phyloP scores from a whole-genome alignment of 1,140 invertebrate genomes.

The Bilobella aurantiaca region DNA sequence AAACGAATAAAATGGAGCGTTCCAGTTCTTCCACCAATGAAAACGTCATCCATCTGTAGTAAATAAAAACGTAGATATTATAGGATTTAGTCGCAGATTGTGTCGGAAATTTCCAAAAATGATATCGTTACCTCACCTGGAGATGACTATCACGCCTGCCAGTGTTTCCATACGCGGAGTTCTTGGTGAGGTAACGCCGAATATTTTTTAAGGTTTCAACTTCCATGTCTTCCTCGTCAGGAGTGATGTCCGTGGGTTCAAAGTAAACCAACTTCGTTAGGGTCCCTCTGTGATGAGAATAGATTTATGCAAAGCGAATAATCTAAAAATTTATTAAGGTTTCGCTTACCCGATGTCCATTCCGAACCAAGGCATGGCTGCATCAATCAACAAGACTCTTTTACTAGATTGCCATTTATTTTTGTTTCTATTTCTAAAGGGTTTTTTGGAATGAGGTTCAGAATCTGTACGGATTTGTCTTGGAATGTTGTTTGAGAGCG shows the following conservation, averaged over 20 bases:
- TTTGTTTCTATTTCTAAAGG: no score
- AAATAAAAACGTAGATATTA: no score
- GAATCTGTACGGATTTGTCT: no score
- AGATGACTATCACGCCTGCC: conserved; percentile 84
- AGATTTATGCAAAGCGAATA: no score
- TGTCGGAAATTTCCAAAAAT: no score
- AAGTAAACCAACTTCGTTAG: conserved; percentile 97
- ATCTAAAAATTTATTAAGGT: no score
- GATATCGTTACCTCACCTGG: conserved; percentile 65
- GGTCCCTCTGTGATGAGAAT: conserved; percentile 58
- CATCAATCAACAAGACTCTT: no score
- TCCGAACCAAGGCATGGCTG: conserved; percentile 97
- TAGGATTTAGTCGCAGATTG: no score
- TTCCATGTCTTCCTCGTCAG: conserved; percentile 67
- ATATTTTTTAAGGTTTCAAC: conserved; percentile 82
- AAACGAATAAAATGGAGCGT: conserved; percentile 96
- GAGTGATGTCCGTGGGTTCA: conserved; percentile 81
- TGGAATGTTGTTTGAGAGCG: no score
- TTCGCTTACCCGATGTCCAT: conserved; percentile 98
- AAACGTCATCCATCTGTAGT: conserved; percentile 77
- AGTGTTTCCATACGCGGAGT: conserved; percentile 90
- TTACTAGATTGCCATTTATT: no score
- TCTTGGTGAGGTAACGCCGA: conserved; percentile 81
- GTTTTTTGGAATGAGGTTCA: no score
- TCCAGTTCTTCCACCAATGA: conserved; percentile 71